phyloP scores from a whole-genome alignment of 2,797 vertebrate genomes.

The Acropternis orthonyx region DNA sequence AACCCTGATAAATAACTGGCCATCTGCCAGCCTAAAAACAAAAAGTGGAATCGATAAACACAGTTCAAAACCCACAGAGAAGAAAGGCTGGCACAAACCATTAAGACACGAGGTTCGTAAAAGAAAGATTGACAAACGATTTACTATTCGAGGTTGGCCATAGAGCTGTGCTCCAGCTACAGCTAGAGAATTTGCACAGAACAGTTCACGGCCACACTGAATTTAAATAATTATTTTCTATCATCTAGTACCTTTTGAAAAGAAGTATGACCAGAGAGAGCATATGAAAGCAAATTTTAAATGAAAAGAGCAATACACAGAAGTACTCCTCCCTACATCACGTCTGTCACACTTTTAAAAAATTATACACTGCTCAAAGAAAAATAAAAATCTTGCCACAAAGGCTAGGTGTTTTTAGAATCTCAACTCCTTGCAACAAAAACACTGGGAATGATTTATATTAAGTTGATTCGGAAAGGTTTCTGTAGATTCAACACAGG shows the following conservation, averaged over 20 bases:
- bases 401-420: not conserved
- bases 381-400: not conserved
- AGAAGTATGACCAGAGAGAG: not conserved
- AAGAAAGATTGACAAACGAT: constrained; percentile 23
- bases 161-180: not conserved
- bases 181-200: not conserved
- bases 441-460: not conserved
- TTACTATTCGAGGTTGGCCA: not conserved
- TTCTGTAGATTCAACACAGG: not conserved
- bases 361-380: not conserved
- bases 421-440: not conserved
- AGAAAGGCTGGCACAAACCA: constrained; percentile 21
- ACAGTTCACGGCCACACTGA: not conserved
- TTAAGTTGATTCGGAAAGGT: constrained; percentile 1
- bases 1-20: constrained; percentile 19
- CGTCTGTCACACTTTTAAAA: not conserved
- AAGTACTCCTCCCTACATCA: not conserved
- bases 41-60: not conserved
- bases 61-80: constrained; percentile 15
- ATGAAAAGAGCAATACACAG: not conserved
- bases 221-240: not conserved
- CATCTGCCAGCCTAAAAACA: constrained; percentile 31
- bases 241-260: not conserved
- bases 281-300: not conserved
- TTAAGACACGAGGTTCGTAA: not conserved